Base-by-base conservation (phyloP, 2,113 vertebrate species). In the Scopus umbretta region DNA sequence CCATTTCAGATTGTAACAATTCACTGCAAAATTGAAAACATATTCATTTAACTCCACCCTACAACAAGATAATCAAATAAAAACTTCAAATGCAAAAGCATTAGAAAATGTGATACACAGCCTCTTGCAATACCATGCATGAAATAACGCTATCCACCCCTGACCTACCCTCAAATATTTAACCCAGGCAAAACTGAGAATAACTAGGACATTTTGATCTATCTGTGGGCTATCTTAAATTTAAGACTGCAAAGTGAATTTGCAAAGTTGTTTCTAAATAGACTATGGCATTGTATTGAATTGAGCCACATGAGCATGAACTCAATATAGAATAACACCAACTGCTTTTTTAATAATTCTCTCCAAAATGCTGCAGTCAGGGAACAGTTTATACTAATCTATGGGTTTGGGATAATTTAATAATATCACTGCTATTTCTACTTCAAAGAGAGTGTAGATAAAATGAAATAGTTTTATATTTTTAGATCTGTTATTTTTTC, bases 21-120 rank as follows among this genome's bases (percentile, higher is more conserved):
- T 80, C 58, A 38, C 74, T 78, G 34, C 61, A 61, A 92, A 85
- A 91, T 68, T 95, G 78, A 91, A 94, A 93, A 92, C 91, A 88
- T 32, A 58, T 62, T 94, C 23, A 17, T 80, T 80, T 2, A 5
- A 67, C 56, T 86, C 53, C 78, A 70, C 67, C 71, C 45, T 16
- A 42, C 70, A 62, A 65, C 15, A 86, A 81, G 62, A 93, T 72
- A 93, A 93, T 80, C 0, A 82, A 90, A 92, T 84, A 89, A 90
- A 94, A 90, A 62, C 52, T 53, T 84, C 16, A 53, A 73, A 94
- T 61, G 34, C 11, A 67, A 73, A 91, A 87, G 34, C 45, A 21
- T 32, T 67, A 88, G 56, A 83, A 88, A 90, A 71, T 36, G 21
- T 58, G 53, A 86, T 81, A 42, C 21, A 20, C 16, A 53, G 15